Conservation (phyloP, 2,888 invertebrate species). For the Conus canariensis region DNA sequence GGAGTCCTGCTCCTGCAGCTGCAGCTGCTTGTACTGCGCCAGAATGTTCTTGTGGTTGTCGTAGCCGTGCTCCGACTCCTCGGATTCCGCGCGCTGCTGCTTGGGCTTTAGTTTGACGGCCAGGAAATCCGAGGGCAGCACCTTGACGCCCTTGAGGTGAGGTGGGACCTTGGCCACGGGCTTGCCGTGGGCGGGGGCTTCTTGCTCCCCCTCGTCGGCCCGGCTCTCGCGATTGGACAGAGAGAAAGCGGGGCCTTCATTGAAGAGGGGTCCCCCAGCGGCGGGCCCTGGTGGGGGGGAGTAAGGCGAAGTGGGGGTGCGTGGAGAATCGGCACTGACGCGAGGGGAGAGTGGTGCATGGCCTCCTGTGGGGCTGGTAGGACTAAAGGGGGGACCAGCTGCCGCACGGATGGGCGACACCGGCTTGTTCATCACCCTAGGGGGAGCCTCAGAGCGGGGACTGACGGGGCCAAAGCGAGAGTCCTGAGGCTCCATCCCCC, state of each 20-base stretch:
- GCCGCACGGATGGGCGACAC: slow-evolving; percentile 30
- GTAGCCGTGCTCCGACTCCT: slow-evolving; percentile 46
- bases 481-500: background rate
- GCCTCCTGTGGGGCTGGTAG: background rate
- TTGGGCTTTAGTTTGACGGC: slow-evolving; percentile 54
- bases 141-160: slow-evolving; percentile 70
- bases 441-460: slow-evolving; percentile 45
- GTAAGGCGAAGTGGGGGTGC: slow-evolving; percentile 47
- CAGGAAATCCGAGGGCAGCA: slow-evolving; percentile 63
- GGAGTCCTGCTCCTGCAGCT: slow-evolving; percentile 41
- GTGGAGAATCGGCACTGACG: slow-evolving; percentile 35
- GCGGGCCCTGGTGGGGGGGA: slow-evolving; percentile 38
- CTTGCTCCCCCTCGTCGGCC: slow-evolving; percentile 23
- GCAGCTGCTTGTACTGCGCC: slow-evolving; percentile 44
- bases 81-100: slow-evolving; percentile 34
- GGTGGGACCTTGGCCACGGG: slow-evolving; percentile 74
- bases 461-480: slow-evolving; percentile 24
- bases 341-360: slow-evolving; percentile 49
- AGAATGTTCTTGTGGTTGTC: slow-evolving; percentile 51
- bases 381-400: background rate
- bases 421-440: slow-evolving; percentile 48
- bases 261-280: slow-evolving; percentile 40
- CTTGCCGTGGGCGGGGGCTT: slow-evolving; percentile 48
- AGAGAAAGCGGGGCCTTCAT: slow-evolving; percentile 59
- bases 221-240: slow-evolving; percentile 70